Base-by-base conservation (phyloP, 1,140 invertebrate species). In the Drosophila kanapiae region DNA sequence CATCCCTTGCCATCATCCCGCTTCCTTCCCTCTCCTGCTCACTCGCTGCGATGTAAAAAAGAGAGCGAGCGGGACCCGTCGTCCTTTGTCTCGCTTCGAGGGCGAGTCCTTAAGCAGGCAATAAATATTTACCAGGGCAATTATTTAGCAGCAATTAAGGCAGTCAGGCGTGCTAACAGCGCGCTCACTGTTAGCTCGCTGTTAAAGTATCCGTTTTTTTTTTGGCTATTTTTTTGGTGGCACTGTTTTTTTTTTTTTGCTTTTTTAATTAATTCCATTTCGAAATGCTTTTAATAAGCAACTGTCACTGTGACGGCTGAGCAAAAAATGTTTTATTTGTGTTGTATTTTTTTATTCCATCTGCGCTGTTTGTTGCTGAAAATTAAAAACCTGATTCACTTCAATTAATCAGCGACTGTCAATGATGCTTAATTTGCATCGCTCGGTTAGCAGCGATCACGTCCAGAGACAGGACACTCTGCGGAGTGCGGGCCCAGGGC, bases 381-480 rank as follows among this genome's bases (percentile, higher is more conserved):
- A 87, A 87, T 86, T 82, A 87, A 86, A 87, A 86, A 80, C 80
- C 77, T 80, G 80, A 80, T 88, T 84, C 80, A 78, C 64, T 80
- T 74, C 80, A 88, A 88, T 87, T 87, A 87, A 87, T 87, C 84
- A 87, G 62, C 65, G 69, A 83, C 65, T 87, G 84, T 88, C 84
- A 84, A 87, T 87, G 84, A 78, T 84, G 85, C 54, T 88, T 80
- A 88, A 87, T 87, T 84, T 83, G 74, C 64, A 64, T 69, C 60
- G 56, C 43, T 40, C 47, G 53, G 29, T 78, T 71, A 65, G 65
- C 38, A 29, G 53, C 47, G 42, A 70, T 63, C 35, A 60, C 42
- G 31, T 27, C 58, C 56, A 71, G 57, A 64, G 40, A 8, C 60
- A 61, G 78, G 27, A 65, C 48, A 47, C 16, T 67, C 48, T 42